Evolutionary conservation across 2,113 vertebrate species (phyloP).

Genomic region (Sebastes fasciatus): DNA sequence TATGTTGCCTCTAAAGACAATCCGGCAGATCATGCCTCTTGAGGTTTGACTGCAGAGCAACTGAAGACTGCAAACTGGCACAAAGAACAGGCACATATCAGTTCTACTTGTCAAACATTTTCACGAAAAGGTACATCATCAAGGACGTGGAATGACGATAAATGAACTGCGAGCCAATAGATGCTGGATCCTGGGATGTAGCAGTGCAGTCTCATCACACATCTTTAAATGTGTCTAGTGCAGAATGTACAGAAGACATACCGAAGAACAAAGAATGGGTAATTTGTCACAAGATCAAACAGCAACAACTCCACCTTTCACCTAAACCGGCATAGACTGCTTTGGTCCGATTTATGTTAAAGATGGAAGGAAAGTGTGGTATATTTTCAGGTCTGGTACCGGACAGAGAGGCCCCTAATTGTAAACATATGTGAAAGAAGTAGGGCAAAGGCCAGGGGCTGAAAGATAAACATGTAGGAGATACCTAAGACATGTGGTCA

Average conservation of each 20-base stretch:
- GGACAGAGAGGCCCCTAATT: too few relatives aligned
- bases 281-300: not conserved
- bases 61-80: too few relatives aligned
- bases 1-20: too few relatives aligned
- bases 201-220: conserved; percentile 3
- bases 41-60: too few relatives aligned
- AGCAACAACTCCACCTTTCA: not conserved
- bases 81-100: not conserved
- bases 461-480: too few relatives aligned
- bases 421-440: too few relatives aligned
- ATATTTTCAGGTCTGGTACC: too few relatives aligned
- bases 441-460: too few relatives aligned
- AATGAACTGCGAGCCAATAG: conserved; percentile 17
- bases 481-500: too few relatives aligned
- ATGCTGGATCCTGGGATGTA: conserved; percentile 10
- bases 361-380: not conserved
- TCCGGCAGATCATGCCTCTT: too few relatives aligned
- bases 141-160: not conserved
- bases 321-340: not conserved
- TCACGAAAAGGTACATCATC: not conserved
- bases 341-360: not conserved
- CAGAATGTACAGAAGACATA: not conserved
- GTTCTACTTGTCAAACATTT: not conserved
- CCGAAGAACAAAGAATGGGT: not conserved
- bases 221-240: conserved; percentile 24